Conservation (phyloP, 2,888 invertebrate genomes). For the Zygaena filipendulae region DNA sequence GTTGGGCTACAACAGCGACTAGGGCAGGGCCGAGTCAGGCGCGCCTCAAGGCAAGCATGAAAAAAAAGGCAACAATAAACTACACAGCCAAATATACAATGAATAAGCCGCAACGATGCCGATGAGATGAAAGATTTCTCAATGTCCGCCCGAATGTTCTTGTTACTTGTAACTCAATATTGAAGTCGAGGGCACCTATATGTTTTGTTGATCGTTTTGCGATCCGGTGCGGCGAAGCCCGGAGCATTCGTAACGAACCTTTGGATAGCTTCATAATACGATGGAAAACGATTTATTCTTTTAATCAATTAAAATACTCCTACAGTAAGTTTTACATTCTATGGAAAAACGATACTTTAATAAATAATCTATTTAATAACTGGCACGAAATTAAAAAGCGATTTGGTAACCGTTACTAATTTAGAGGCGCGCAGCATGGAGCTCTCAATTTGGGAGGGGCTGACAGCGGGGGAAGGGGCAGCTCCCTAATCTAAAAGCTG, state of each 20-base stretch:
- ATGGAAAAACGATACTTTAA: conserved; percentile 10
- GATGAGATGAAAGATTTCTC: conserved; percentile 62
- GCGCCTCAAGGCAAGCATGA: conserved; percentile 35
- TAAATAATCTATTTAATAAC: conserved; percentile 48
- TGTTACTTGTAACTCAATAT: conserved; percentile 57
- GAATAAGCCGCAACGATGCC: conserved; percentile 50
- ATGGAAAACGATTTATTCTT: no score
- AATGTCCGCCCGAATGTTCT: conserved; percentile 50
- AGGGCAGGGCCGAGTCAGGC: conserved; percentile 54
- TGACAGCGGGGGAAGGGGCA: conserved; percentile 24
- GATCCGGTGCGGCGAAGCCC: no score
- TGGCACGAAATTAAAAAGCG: conserved; percentile 60
- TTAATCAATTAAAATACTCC: no score
- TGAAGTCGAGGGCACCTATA: conserved; percentile 24
- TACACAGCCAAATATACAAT: conserved; percentile 41
- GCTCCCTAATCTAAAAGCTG: conserved; percentile 65
- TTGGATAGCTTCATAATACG: no score
- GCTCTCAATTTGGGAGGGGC: conserved; percentile 57
- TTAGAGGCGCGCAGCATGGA: conserved; percentile 47
- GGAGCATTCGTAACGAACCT: not conserved
- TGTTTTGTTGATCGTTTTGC: conserved; percentile 33
- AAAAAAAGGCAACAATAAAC: conserved; percentile 46
- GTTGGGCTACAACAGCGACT: conserved; percentile 56
- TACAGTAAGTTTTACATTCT: no score
- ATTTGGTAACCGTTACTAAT: conserved; percentile 66